Evolutionary conservation across 2,888 invertebrate genomes (phyloP).

Genomic region (Neoitamus cyanurus): DNA sequence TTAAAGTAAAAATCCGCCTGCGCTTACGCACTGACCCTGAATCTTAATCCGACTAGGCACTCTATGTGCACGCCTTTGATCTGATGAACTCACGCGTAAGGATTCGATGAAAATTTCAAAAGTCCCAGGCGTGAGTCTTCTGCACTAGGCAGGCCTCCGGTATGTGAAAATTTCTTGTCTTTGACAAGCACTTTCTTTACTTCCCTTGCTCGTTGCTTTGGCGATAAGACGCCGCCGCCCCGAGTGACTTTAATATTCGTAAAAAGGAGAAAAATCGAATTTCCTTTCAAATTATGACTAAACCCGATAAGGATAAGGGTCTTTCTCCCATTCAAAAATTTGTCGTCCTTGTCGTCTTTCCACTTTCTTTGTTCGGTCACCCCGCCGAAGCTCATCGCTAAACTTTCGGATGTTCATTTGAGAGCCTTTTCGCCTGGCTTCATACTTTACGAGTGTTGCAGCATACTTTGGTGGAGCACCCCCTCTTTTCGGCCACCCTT

Average conservation of each 20-base stretch:
- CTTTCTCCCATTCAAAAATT: constrained; percentile 26
- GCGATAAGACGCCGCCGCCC: neutral
- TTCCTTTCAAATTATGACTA: constrained; percentile 30
- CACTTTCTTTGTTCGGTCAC: neutral
- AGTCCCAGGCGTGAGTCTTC: neutral
- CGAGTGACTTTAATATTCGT: neutral
- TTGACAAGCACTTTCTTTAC: neutral
- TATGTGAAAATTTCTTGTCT: neutral
- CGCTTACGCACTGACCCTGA: neutral
- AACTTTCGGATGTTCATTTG: constrained; percentile 1
- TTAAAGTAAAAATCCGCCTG: neutral
- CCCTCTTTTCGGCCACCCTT: neutral
- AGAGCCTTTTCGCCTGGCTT: neutral
- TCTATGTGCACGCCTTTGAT: constrained; percentile 2
- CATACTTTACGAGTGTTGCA: neutral
- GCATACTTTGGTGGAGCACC: neutral
- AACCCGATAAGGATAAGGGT: constrained; percentile 14
- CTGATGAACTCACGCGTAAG: constrained; percentile 7
- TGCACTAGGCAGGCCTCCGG: neutral
- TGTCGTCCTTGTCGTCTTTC: constrained; percentile 22
- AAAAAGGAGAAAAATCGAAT: neutral
- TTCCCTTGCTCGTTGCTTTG: neutral
- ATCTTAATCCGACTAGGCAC: neutral
- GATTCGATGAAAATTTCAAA: constrained; percentile 4
- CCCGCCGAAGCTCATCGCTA: neutral